A percentile compares a stretch with the other conserved stretches of the same genome.
phyloP scores from a whole-genome alignment of 1,140 invertebrate genomes.

The Hormaphis cornu region DNA sequence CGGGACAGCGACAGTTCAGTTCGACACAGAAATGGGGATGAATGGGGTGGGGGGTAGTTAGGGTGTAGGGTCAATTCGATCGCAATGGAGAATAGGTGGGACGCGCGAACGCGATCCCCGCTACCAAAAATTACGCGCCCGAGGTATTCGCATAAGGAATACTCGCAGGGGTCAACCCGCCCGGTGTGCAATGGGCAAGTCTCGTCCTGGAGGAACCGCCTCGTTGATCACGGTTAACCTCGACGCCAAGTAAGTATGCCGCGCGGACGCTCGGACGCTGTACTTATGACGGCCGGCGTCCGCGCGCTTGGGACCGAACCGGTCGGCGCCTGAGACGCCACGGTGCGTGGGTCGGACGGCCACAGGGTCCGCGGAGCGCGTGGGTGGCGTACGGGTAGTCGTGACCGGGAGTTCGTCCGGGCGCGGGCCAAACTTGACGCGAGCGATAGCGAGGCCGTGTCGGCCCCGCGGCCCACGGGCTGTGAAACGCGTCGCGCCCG shows the following conservation, averaged over 20 bases:
- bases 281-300: not conserved
- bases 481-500: not conserved
- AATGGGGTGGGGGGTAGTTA: no score
- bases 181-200: constrained; percentile 60
- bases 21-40: no score
- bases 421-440: no score
- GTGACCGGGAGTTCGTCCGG: rapidly evolving
- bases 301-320: not conserved
- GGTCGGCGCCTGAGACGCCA: no score
- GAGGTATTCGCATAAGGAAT: constrained; percentile 60
- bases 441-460: not conserved
- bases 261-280: not conserved
- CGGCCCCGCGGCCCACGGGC: not conserved
- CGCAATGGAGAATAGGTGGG: constrained; percentile 5
- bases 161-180: constrained; percentile 62
- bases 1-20: no score
- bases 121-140: constrained; percentile 59
- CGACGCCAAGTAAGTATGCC: constrained; percentile 57
- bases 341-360: rapidly evolving
- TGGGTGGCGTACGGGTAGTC: not conserved
- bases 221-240: constrained; percentile 55
- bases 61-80: no score
- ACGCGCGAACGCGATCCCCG: constrained; percentile 32
- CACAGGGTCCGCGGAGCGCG: not conserved
- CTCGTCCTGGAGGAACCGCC: constrained; percentile 58